Evolutionary conservation across 2,888 invertebrate species (phyloP).

Genomic region (Caenorhabditis sinica): DNA sequence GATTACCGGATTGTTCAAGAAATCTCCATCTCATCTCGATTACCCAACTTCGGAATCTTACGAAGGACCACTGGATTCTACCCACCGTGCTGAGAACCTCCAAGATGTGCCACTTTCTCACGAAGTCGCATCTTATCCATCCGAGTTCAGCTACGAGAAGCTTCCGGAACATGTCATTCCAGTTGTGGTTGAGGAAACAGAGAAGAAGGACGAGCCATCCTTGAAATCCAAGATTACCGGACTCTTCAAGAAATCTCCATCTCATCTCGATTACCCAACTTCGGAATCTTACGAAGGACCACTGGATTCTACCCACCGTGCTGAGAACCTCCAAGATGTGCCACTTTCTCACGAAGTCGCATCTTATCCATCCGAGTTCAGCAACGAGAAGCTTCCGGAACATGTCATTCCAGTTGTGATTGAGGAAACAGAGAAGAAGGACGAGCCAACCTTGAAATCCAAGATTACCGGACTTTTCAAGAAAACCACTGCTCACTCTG

Average conservation of each 20-base stretch:
- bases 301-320: background rate
- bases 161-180: slow-evolving; percentile 55
- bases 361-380: too few relatives aligned
- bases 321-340: too few relatives aligned
- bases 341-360: too few relatives aligned
- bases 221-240: slow-evolving; percentile 51
- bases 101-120: slow-evolving; percentile 60
- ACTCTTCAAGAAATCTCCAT: slow-evolving; percentile 37
- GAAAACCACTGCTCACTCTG: too few relatives aligned
- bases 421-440: too few relatives aligned
- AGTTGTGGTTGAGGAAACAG: slow-evolving; percentile 54
- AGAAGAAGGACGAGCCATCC: slow-evolving; percentile 34
- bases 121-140: slow-evolving; percentile 62
- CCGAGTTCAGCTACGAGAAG: slow-evolving; percentile 64
- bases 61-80: slow-evolving; percentile 61
- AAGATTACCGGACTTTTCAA: too few relatives aligned
- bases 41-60: slow-evolving; percentile 70
- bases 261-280: slow-evolving; percentile 50
- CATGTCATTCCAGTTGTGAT: too few relatives aligned
- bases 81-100: slow-evolving; percentile 59
- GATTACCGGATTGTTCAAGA: slow-evolving; percentile 64
- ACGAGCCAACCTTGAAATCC: too few relatives aligned
- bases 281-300: slow-evolving; percentile 46
- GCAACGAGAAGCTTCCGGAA: too few relatives aligned
- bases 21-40: slow-evolving; percentile 69